Evolutionary conservation across 1,140 invertebrate species (phyloP), one percentile per base, ranked within the genome.

Genomic region (Drosophila athabasca): DNA sequence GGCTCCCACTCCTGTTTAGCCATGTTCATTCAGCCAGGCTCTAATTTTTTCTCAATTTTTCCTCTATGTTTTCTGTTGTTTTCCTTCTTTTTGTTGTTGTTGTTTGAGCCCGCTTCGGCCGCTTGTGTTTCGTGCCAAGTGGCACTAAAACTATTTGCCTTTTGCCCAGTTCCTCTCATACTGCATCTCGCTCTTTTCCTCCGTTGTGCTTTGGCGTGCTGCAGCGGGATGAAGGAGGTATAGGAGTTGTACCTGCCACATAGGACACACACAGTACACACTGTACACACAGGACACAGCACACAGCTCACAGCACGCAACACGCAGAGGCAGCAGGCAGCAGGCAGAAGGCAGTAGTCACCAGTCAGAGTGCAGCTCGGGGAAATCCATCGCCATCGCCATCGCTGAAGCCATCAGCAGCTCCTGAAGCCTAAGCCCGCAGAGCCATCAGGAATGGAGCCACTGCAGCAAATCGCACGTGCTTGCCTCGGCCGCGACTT

Each of bases 121-220:
- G 55, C 75, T 76, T 52, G 17, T 71, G 75, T 77, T 39, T 87
- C 83, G 83, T 87, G 83, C 84, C 83, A 87, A 87, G 83, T 88
- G 83, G 79, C 84, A 88, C 83, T 87, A 87, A 87, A 87, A 87
- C 83, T 87, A 88, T 87, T 85, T 85, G 78, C 78, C 79, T 77
- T 85, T 85, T 73, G 60, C 72, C 82, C 70, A 70, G 79, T 54
- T 65, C 66, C 24, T 62, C 19, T 46, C 65, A 52, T 67, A 22
- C 49, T 39, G 0, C 4, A 4, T 39, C 4, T 1, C 11, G 13
- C 11, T 13, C 35, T 13, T 11, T 11, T 3, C 5, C 35, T 13
- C 35, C 2, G 35, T 39, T 3, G 35, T 39, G 35, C 43, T 68
- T 7, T 69, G 66, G 45, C 39, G 15, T 22, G 48, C 44, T 39